These are phyloP conservation scores for Sylvia borin DNA, from an alignment of 2,797 vertebrate genomes.

Conservation along the genomic window DNA sequence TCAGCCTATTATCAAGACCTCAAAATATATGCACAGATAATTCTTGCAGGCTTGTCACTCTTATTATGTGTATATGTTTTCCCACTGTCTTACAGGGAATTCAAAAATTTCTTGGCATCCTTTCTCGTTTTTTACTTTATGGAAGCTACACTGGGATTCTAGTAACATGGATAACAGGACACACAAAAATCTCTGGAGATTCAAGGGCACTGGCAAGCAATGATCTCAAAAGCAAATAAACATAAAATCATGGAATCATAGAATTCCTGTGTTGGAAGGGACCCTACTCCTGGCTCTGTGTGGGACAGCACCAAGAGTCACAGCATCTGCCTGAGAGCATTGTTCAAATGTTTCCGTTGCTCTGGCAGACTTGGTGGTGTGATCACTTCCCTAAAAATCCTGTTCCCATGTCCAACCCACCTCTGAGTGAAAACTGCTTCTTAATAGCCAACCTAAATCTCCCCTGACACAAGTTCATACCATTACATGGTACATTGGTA, in stretches of 20 bases:
- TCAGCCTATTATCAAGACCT: not conserved
- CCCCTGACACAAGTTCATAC: not conserved
- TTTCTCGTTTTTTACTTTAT: not conserved
- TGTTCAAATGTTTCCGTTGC: not conserved
- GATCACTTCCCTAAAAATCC: not conserved
- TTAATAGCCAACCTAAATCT: not conserved
- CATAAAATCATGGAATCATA: not conserved
- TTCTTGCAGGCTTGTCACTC: not conserved
- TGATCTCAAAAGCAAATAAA: not conserved
- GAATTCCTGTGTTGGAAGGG: not conserved
- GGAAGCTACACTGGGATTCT: not conserved
- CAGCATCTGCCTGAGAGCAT: no score
- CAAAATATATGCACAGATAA: not conserved
- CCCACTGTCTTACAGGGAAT: not conserved
- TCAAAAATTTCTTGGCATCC: not conserved
- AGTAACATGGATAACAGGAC: not conserved
- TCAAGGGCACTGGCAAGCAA: not conserved
- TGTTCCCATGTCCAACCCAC: rapidly evolving
- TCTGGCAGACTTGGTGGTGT: not conserved
- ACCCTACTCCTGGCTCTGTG: not conserved
- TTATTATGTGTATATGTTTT: not conserved
- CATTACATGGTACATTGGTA: not conserved
- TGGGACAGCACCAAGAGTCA: not conserved
- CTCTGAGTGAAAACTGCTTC: not conserved
- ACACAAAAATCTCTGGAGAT: not conserved